Conservation (phyloP, 1,140 invertebrate species). For the Caerostris extrusa region DNA sequence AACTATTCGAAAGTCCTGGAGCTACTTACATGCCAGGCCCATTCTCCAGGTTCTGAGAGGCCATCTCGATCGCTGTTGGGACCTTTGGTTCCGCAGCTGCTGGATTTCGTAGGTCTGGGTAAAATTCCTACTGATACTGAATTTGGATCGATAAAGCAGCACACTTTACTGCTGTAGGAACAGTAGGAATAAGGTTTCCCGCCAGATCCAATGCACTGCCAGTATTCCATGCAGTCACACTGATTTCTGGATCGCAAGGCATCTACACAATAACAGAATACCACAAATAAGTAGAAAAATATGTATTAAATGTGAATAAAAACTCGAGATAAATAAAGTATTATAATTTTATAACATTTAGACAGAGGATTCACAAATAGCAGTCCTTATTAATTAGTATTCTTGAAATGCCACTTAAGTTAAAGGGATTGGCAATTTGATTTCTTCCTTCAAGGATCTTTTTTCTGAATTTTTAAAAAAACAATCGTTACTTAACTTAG, state of each 20-base stretch:
- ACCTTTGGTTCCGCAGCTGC: constrained; percentile 81
- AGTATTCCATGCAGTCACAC: constrained; percentile 83
- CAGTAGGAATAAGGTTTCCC: constrained; percentile 82
- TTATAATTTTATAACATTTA: no score
- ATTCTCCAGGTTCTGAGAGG: constrained; percentile 82
- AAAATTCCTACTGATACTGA: constrained; percentile 65
- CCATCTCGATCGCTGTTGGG: constrained; percentile 80
- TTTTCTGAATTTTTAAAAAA: no score
- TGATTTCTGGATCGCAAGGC: constrained; percentile 53
- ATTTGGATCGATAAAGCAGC: constrained; percentile 74
- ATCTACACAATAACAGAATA: not conserved
- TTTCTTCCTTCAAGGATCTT: no score
- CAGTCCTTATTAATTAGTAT: no score
- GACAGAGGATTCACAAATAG: no score
- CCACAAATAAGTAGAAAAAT: not conserved
- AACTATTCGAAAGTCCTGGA: no score
- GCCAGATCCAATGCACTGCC: constrained; percentile 82
- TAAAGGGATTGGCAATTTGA: no score
- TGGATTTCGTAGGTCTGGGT: constrained; percentile 47
- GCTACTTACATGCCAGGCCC: constrained; percentile 83
- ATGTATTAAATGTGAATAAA: not conserved
- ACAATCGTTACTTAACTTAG: no score
- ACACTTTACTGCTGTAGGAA: constrained; percentile 81
- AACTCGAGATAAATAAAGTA: not conserved
- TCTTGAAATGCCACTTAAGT: no score